These are phyloP conservation scores for Alviniconcha marisindica DNA, from an alignment of 1,140 invertebrate genomes.

Conservation along the genomic window DNA sequence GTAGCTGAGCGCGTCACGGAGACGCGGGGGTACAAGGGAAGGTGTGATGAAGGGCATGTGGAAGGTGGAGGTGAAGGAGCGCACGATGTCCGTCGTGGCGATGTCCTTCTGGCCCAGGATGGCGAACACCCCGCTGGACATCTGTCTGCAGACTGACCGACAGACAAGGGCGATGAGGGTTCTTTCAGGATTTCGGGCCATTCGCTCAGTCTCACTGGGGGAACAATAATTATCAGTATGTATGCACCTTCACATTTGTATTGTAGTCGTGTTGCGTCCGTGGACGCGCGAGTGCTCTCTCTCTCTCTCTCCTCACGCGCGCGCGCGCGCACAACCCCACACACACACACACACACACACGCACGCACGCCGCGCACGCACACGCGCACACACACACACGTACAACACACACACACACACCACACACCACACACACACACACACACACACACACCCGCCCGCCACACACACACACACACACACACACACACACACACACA, in stretches of 20 bases:
- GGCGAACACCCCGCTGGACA: slow-evolving; percentile 91
- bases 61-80: slow-evolving; percentile 96
- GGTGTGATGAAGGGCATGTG: slow-evolving; percentile 93
- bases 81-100: slow-evolving; percentile 94
- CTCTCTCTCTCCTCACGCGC: no score
- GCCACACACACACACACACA: no score
- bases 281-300: not conserved
- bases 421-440: no score
- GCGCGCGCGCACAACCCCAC: not conserved
- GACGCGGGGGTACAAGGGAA: slow-evolving; percentile 41
- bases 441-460: no score
- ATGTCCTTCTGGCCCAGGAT: slow-evolving; percentile 93
- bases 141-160: slow-evolving; percentile 93
- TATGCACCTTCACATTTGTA: no score
- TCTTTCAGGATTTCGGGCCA: not conserved
- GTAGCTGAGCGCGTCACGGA: slow-evolving; percentile 42
- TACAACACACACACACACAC: no score
- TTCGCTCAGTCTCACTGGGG: not conserved
- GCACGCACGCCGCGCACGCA: not conserved
- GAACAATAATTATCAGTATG: no score
- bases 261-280: not conserved
- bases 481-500: no score
- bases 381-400: not conserved
- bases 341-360: not conserved
- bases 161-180: slow-evolving; percentile 21